Base-by-base conservation (phyloP, 2,888 invertebrate species). In the Cerceris rybyensis region DNA sequence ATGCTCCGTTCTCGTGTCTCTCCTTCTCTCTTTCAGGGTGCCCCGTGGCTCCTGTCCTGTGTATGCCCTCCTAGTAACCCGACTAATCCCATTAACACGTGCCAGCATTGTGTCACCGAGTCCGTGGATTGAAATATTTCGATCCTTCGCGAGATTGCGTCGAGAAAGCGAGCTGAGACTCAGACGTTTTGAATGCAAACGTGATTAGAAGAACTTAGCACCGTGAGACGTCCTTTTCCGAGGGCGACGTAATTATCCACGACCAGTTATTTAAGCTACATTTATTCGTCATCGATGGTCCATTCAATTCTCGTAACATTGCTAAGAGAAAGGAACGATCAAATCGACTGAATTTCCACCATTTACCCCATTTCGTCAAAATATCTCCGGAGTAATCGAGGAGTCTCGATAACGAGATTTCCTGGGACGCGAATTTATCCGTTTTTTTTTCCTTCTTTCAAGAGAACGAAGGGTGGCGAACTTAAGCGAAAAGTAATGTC, bases 21-120 rank as follows among this genome's bases (percentile, higher is more conserved):
- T 71, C 63, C 70, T 73, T 67, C 77, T 75, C 81, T 28, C 28
- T 28, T 28, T 28, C 28, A 28, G 28, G 28, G 59, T 76, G 82
- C 80, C 82, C 81, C 81, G 72, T 82, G 82, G 80, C 81, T 83
- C 82, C 81, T 83, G 82, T 83, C 76, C 78, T 66, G 78, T 74
- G 84, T 80, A 83, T 80, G 78, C 63, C 65, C 84, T 81, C 80
- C 74, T 84, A 74, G 85, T 82, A 86, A 83, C 84, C 84, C 85
- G 79, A 79, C 83, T 90, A 89, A 90, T 90, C 90, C 88, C 87
- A 88, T 90, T 89, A 90, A 88, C 89, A 87, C 88, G 88, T 89
- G 88, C 87, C 88, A 85, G 78, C 75, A 83, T 83, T 85, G 86
- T 88, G 86, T 83, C 87, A 83, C 83, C 83, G 82, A 75, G 82